Evolutionary conservation across 2,113 vertebrate species (phyloP).

Genomic region (Ailuropoda melanoleuca): DNA sequence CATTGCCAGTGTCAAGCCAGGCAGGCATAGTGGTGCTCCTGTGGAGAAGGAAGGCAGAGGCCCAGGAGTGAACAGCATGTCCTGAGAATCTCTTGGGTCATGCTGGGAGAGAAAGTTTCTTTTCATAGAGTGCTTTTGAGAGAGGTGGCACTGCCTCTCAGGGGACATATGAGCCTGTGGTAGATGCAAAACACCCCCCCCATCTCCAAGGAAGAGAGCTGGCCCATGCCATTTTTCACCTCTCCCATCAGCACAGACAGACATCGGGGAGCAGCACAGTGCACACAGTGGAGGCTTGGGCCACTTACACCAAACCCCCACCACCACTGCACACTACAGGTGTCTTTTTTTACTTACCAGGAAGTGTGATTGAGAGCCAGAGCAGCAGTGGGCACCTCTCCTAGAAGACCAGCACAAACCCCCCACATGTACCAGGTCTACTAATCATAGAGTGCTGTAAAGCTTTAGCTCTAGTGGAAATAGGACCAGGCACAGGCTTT

Average conservation of each 20-base stretch:
- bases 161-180: background rate
- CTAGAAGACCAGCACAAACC: too few relatives aligned
- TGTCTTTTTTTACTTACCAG: too few relatives aligned
- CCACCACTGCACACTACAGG: too few relatives aligned
- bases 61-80: background rate
- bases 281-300: too few relatives aligned
- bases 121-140: background rate
- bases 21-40: background rate
- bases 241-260: background rate
- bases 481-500: too few relatives aligned
- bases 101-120: background rate
- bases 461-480: too few relatives aligned
- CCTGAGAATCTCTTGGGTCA: background rate
- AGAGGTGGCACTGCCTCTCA: background rate
- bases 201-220: background rate
- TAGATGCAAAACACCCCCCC: background rate
- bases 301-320: too few relatives aligned
- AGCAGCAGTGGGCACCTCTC: too few relatives aligned
- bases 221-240: background rate
- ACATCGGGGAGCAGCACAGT: background rate
- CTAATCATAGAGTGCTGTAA: too few relatives aligned
- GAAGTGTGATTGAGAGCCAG: too few relatives aligned
- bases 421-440: too few relatives aligned
- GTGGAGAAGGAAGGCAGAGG: background rate
- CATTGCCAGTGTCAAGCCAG: background rate